Evolutionary conservation across 2,888 invertebrate genomes (phyloP), one percentile per base, ranked within the genome.

Genomic region (Lepetodrilus schrolli): DNA sequence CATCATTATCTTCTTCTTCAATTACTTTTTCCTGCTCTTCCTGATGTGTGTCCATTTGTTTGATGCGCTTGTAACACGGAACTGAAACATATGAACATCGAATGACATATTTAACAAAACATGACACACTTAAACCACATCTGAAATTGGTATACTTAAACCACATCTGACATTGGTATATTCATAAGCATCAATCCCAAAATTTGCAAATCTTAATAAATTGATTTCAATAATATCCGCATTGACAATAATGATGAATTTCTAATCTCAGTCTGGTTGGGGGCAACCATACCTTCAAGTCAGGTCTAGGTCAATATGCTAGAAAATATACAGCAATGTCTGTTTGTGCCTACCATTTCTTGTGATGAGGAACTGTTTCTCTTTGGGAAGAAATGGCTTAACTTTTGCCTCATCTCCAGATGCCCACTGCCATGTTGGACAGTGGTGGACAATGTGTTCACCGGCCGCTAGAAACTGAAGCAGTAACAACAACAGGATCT

Each of bases 361-460:
- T 0, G 99, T 99, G 68, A 99, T 94, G 68, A 99, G 93, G 91
- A 97, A 99, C 91, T 99, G 99, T 91, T 99, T 99, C 85, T 97
- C 96, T 87, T 94, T 92, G 0, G 99, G 99, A 78, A 99, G 93
- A 92, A 98, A 99, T 0, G 95, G 91, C 87, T 97, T 96, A 30
- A 94, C 92, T 91, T 95, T 95, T n/a, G 94, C 92, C 82, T 96
- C 95, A 90, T 99, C 98, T 0, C 98, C 98, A 1, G 93, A 93
- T 0, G 96, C 95, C 99, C 99, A 99, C 88, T 97, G 96, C 99
- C 99, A 99, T 0, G 99, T 99, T 0, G 99, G 99, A 89, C 99
- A 99, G 89, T 99, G 98, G 91, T 99, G 98, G 0, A 99, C 98
- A 73, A 99, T 92, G 91, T 99, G 99, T 89, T 99, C 99, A 0